Conservation (phyloP, 2,888 invertebrate genomes). For the Agrotis clavis region DNA sequence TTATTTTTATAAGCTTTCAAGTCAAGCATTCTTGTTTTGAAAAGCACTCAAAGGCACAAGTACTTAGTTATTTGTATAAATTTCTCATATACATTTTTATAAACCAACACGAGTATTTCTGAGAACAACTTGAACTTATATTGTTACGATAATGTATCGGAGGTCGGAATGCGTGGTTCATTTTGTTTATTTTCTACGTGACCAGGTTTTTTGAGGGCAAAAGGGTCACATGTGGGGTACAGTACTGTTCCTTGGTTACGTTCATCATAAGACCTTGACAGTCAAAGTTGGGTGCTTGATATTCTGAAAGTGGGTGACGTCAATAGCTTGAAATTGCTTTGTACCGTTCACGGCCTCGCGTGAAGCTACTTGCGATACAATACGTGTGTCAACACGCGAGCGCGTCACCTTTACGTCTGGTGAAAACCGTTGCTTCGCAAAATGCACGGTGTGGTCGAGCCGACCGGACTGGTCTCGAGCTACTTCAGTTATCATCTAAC, state of each 20-base stretch:
- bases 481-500: not conserved
- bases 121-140: slow-evolving; percentile 35
- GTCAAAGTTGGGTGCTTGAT: slow-evolving; percentile 25
- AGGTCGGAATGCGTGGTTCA: slow-evolving; percentile 39
- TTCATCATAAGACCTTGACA: slow-evolving; percentile 22
- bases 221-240: slow-evolving; percentile 16
- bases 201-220: slow-evolving; percentile 32
- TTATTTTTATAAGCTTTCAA: slow-evolving; percentile 8
- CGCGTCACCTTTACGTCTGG: too few species aligned
- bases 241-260: slow-evolving; percentile 5
- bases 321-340: not conserved
- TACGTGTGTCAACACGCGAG: too few species aligned
- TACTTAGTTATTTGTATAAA: not conserved
- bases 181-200: slow-evolving; percentile 61
- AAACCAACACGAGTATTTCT: slow-evolving; percentile 14
- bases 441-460: too few species aligned
- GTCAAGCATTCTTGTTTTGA: not conserved
- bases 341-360: not conserved
- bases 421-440: too few species aligned
- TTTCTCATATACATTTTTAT: slow-evolving; percentile 13
- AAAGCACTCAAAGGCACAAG: not conserved
- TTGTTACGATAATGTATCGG: slow-evolving; percentile 48
- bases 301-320: slow-evolving; percentile 14
- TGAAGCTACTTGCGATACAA: not conserved
- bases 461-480: too few species aligned